A percentile compares a stretch with the other conserved stretches of the same genome.
These are phyloP conservation scores for Lasius platythorax DNA, from an alignment of 2,888 invertebrate species.

Conservation along the genomic window DNA sequence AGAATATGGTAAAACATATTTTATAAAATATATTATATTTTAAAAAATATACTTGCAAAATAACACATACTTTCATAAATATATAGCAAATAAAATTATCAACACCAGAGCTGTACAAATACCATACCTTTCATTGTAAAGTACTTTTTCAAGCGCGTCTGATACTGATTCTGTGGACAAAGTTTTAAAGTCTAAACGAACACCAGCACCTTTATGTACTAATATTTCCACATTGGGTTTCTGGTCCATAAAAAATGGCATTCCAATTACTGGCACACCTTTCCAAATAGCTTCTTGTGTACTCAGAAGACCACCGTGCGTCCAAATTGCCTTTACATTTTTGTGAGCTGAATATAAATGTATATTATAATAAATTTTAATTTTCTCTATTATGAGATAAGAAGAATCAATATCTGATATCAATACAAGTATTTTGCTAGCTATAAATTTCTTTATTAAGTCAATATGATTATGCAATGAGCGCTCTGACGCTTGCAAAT, in stretches of 20 bases:
- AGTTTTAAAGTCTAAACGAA: slow-evolving; percentile 63
- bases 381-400: not conserved
- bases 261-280: slow-evolving; percentile 54
- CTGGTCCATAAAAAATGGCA: slow-evolving; percentile 65
- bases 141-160: slow-evolving; percentile 63
- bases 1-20: not conserved
- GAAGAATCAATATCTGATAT: not conserved
- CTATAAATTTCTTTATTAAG: not conserved
- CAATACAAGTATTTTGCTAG: not conserved
- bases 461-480: not conserved
- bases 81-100: not conserved
- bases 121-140: slow-evolving; percentile 70
- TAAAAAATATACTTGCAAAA: not conserved
- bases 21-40: not conserved
- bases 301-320: slow-evolving; percentile 56
- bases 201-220: slow-evolving; percentile 63
- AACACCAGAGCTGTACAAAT: not conserved
- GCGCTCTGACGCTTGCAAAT: not conserved
- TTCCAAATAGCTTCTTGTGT: slow-evolving; percentile 61
- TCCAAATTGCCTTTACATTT: slow-evolving; percentile 58
- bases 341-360: slow-evolving; percentile 54
- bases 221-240: slow-evolving; percentile 64
- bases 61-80: too few species aligned
- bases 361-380: not conserved
- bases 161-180: slow-evolving; percentile 64